Evolutionary conservation across 2,888 invertebrate genomes (phyloP), one percentile per base, ranked within the genome.

Genomic region (Coecobrya sp.): DNA sequence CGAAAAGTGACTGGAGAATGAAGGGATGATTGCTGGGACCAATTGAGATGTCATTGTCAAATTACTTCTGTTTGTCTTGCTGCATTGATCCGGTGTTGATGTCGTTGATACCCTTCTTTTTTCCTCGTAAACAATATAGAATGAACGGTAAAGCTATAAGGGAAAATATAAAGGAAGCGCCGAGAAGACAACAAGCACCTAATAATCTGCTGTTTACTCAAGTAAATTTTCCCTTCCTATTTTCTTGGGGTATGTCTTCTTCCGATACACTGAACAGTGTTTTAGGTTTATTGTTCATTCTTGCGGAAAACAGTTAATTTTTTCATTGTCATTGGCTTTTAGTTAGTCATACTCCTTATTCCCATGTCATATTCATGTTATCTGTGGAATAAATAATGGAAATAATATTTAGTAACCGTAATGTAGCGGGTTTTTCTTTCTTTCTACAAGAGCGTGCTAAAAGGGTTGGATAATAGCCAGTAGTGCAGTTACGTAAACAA

Each of bases 41-140:
- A 70, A 89, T 84, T 89, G 89, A 89, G 89, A 89, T 89, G 84
- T 84, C 87, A 76, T 87, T 87, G 87, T 87, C 89, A 89, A 89
- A 89, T 89, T 89, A 89, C 84, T 89, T 89, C 84, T 89, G 89
- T 89, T 89, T 89, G 89, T 84, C 73, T 89, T 84, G 73, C 45
- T 89, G 52, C 89, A 89, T 73, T 89, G 89, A 73, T 87, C 87
- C 87, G 88, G 49, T 49, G 79, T 42, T 42, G 76, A 49, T 86
- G 86, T 79, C 76, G 49, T 5, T 68, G 68, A 30, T 27, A 16
- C 10, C 27, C 49, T 19, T 45, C 13, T 7, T 62, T 62, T 25
- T 62, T 25, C 22, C 19, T 7, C 2, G 0, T n/a, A 42, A 73
- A 73, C 7, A 27, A 11, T 16, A 65, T 13, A 65, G 7, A 65